Evolutionary conservation across 2,113 vertebrate species (phyloP), one percentile per base, ranked within the genome.

Genomic region (Brachyistius frenatus): DNA sequence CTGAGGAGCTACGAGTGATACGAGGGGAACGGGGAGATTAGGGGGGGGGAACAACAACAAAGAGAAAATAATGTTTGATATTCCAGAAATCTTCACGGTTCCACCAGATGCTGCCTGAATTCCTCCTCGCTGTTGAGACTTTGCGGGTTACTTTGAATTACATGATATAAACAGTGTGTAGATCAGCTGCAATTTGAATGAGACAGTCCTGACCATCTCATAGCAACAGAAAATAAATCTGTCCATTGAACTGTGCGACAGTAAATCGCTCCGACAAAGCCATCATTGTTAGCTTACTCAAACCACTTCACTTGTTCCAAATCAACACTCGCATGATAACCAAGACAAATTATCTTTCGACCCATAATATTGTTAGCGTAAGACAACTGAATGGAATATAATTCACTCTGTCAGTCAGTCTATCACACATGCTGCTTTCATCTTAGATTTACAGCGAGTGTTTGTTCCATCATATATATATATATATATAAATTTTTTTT

Each of bases 1-100:
- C 94, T 93, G 77, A 95, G 2, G 2, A 93, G 0, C 93, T 94
- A 35, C 8, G 50, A 56, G 5, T 9, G 44, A 56, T 30, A 4
- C 30, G 13, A 67, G 41, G 10, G n/a, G 15, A 55, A 6, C 7
- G 2, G 41, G 36, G n/a, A 33, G 7, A 35, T 30, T n/a, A 35
- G 5, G 49, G 6, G 41, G 10, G n/a, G 23, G 13, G 60, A 30
- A 31, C 13, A 11, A 31, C 13, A 11, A 54, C 76, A 0, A n/a
- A 39, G 0, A 72, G 5, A 41, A 41, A 44, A 63, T 6, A 1
- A 54, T 3, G 3, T 49, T 65, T n/a, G 2, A 74, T 39, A 52
- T 66, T 0, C 49, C 30, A 37, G 32, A 60, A 75, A 63, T 46
- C 55, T 61, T 54, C 55, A 50, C 23, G 5, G 49, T 46, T 39